phyloP scores from a whole-genome alignment of 1,140 invertebrate species.

The Delia radicum region DNA sequence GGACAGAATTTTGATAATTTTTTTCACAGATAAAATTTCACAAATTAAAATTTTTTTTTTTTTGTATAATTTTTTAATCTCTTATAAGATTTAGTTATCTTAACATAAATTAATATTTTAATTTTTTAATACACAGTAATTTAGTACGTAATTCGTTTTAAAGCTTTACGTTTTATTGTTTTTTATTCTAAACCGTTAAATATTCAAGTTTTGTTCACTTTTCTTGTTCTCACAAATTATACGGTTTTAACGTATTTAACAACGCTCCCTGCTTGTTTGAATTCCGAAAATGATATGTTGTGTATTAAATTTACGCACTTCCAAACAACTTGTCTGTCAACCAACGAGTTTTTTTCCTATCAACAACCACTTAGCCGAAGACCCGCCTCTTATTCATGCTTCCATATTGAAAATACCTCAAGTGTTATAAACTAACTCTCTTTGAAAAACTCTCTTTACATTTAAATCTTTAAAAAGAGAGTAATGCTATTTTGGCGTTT shows the following conservation, averaged over 20 bases:
- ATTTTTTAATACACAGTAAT: not conserved
- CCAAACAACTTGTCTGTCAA: conserved; percentile 6
- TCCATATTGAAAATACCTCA: conserved; percentile 10
- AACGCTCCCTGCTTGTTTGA: not conserved
- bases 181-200: not conserved
- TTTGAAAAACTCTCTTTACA: no score
- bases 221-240: not conserved
- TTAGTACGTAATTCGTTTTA: not conserved
- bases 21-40: not conserved
- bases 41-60: not conserved
- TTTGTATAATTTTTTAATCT: not conserved
- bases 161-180: not conserved
- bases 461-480: not conserved
- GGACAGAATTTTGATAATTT: conserved; percentile 51
- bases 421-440: not conserved
- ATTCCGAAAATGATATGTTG: not conserved
- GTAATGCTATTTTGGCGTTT: not conserved
- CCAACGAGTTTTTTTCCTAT: not conserved
- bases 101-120: conserved; percentile 21
- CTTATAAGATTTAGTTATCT: not conserved
- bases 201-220: not conserved
- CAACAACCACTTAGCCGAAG: not conserved
- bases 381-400: not conserved
- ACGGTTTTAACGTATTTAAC: not conserved
- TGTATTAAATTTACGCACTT: not conserved